phyloP scores from a whole-genome alignment of 2,113 vertebrate genomes.

The Theropithecus gelada region DNA sequence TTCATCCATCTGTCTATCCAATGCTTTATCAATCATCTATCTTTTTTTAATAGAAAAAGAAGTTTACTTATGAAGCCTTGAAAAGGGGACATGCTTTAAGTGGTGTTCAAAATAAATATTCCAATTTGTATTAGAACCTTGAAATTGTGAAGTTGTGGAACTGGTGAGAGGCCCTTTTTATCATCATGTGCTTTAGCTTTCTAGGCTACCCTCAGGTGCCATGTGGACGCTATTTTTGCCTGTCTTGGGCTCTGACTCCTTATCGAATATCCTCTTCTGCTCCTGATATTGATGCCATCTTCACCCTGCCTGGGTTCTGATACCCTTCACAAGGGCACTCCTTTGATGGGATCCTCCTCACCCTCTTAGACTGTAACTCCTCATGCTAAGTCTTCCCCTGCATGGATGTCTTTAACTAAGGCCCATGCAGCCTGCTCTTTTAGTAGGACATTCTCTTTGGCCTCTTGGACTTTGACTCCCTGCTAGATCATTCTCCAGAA shows the following conservation, averaged over 20 bases:
- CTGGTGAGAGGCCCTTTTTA: background rate
- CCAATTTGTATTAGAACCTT: too few species aligned
- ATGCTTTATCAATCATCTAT: too few species aligned
- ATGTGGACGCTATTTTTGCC: background rate
- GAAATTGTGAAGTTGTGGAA: too few species aligned
- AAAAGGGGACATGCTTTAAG: too few species aligned
- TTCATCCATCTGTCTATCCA: too few species aligned
- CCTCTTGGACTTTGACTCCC: background rate
- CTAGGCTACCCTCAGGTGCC: rapidly evolving
- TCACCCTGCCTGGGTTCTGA: background rate
- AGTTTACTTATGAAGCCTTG: too few species aligned
- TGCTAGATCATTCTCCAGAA: background rate
- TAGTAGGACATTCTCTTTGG: background rate
- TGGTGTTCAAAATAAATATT: too few species aligned
- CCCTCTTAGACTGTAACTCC: background rate
- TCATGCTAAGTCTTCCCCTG: background rate
- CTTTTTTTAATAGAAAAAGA: too few species aligned
- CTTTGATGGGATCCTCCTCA: too few species aligned
- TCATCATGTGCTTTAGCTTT: too few species aligned
- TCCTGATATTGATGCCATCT: background rate
- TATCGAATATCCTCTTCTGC: background rate
- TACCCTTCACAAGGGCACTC: background rate
- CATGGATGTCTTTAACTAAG: background rate
- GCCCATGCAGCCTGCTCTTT: background rate
- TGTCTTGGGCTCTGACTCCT: background rate